phyloP scores from a whole-genome alignment of 2,113 vertebrate genomes.

The Catharus bicknelli region DNA sequence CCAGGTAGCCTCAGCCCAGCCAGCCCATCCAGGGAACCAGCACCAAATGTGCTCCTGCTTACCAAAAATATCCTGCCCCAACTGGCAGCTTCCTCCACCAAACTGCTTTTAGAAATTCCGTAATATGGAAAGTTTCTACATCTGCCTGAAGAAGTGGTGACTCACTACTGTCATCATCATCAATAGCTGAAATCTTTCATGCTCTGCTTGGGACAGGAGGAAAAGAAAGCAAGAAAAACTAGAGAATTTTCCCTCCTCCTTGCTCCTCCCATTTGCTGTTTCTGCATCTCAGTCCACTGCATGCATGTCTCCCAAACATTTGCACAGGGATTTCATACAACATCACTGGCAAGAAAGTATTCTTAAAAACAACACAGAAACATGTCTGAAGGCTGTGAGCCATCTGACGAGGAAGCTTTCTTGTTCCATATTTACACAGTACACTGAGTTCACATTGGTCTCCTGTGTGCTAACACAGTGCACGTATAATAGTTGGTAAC shows the following conservation, averaged over 20 bases:
- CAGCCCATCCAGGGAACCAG: background rate
- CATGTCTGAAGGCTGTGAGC: background rate
- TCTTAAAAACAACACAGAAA: background rate
- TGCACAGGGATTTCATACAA: background rate
- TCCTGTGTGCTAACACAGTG: background rate
- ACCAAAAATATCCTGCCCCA: background rate
- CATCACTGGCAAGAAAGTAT: background rate
- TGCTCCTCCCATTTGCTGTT: background rate
- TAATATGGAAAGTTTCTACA: background rate
- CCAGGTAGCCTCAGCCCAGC: rapidly evolving
- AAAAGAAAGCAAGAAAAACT: background rate
- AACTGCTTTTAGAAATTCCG: background rate
- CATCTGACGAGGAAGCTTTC: background rate
- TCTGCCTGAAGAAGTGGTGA: background rate
- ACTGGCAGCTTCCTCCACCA: background rate
- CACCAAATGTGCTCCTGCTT: rapidly evolving
- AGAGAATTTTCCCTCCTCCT: background rate
- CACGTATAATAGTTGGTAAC: background rate
- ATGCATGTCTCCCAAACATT: background rate
- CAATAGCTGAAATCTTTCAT: background rate
- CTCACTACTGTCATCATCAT: background rate
- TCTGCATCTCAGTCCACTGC: background rate
- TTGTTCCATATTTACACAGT: background rate
- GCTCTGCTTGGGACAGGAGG: background rate
- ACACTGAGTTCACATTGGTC: rapidly evolving